Conservation (phyloP, 2,113 vertebrate species). For the Osmerus eperlanus region DNA sequence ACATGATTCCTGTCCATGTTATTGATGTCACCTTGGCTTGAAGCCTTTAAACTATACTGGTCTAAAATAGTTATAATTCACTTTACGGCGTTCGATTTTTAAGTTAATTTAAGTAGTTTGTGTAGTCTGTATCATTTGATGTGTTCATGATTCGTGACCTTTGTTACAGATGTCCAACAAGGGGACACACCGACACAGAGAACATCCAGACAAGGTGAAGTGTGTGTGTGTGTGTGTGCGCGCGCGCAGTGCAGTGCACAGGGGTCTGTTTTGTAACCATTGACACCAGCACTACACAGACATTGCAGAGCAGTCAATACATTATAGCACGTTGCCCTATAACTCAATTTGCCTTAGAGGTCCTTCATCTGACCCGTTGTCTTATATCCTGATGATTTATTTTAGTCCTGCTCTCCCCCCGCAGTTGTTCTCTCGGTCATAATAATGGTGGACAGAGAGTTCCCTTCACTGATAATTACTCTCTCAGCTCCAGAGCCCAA, state of each 20-base stretch:
- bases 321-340: slow-evolving; percentile 26
- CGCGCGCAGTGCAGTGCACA: neutral
- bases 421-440: slow-evolving; percentile 42
- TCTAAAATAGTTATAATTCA: too few relatives aligned
- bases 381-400: slow-evolving; percentile 59
- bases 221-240: neutral
- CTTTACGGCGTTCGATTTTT: neutral
- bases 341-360: slow-evolving; percentile 25
- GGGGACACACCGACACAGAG: slow-evolving; percentile 66
- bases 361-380: slow-evolving; percentile 31
- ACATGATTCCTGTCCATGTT: slow-evolving; percentile 1
- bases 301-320: slow-evolving; percentile 35
- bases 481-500: slow-evolving; percentile 63
- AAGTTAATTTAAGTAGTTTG: neutral
- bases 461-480: slow-evolving; percentile 65
- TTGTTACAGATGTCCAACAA: slow-evolving; percentile 68
- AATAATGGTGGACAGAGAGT: slow-evolving; percentile 53
- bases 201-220: slow-evolving; percentile 68
- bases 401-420: slow-evolving; percentile 36
- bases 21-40: slow-evolving; percentile 19
- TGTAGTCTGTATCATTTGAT: neutral
- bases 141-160: neutral
- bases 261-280: too few relatives aligned
- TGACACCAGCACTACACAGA: slow-evolving; percentile 32
- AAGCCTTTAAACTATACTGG: too few relatives aligned